Conservation (phyloP, 2,113 vertebrate genomes). For the Oreamnos americanus region DNA sequence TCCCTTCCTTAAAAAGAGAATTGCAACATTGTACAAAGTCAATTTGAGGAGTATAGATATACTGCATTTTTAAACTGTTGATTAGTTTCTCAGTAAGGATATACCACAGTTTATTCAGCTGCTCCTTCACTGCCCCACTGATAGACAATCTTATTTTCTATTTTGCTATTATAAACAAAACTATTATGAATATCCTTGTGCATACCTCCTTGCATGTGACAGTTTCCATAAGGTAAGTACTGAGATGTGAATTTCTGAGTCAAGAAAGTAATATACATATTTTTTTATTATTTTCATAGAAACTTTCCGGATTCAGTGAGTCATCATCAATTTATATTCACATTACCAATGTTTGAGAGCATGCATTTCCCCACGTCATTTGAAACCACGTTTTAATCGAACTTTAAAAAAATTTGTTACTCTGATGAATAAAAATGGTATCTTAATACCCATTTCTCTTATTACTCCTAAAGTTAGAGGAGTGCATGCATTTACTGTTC, state of each 20-base stretch:
- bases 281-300: not conserved
- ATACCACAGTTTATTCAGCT: not conserved
- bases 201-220: not conserved
- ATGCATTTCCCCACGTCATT: not conserved
- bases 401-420: not conserved
- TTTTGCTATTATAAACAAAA: not conserved
- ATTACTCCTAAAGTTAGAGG: not conserved
- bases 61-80: not conserved
- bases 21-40: not conserved
- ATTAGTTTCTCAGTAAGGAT: not conserved
- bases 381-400: not conserved
- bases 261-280: not conserved
- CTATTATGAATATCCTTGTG: not conserved
- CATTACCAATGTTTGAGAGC: not conserved
- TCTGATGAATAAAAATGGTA: not conserved
- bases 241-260: not conserved
- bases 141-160: not conserved
- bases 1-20: not conserved
- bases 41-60: not conserved
- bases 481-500: not conserved
- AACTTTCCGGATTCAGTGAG: not conserved
- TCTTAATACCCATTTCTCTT: not conserved
- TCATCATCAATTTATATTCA: not conserved
- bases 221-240: not conserved
- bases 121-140: not conserved